Evolutionary conservation across 2,113 vertebrate genomes (phyloP).

Genomic region (Salvelinus fontinalis): DNA sequence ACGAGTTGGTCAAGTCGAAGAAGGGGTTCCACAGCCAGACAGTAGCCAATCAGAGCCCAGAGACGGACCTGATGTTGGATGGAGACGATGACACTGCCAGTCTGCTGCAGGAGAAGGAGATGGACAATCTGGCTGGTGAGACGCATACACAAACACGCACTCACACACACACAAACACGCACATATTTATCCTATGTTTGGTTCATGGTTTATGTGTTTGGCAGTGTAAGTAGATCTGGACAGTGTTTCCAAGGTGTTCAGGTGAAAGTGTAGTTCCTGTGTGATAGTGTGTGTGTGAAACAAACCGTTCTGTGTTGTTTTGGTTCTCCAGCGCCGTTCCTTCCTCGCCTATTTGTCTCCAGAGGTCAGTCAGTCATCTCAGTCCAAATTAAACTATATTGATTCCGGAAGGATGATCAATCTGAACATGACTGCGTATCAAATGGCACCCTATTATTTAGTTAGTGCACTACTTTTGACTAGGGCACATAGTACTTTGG

Average conservation of each 20-base stretch:
- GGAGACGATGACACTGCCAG: conserved; percentile 92
- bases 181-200: conserved; percentile 4
- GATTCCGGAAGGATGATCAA: conserved; percentile 41
- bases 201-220: background rate
- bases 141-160: conserved; percentile 15
- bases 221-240: conserved; percentile 33
- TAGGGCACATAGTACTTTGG: background rate
- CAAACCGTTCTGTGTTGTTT: conserved; percentile 30
- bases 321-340: conserved; percentile 72
- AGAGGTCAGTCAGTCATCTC: conserved; percentile 80
- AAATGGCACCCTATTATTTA: background rate
- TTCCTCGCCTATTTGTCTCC: conserved; percentile 78
- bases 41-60: conserved; percentile 82
- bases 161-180: conserved; percentile 4
- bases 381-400: conserved; percentile 41
- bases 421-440: conserved; percentile 25
- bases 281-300: conserved; percentile 36
- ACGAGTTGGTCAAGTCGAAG: conserved; percentile 81
- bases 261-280: conserved; percentile 24
- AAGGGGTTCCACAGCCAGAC: conserved; percentile 83
- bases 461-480: background rate
- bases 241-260: conserved; percentile 29
- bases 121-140: conserved; percentile 93
- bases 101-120: conserved; percentile 94
- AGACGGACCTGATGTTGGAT: conserved; percentile 90